Base-by-base conservation (phyloP, 2,797 vertebrate species). In the Scolopax rusticola region DNA sequence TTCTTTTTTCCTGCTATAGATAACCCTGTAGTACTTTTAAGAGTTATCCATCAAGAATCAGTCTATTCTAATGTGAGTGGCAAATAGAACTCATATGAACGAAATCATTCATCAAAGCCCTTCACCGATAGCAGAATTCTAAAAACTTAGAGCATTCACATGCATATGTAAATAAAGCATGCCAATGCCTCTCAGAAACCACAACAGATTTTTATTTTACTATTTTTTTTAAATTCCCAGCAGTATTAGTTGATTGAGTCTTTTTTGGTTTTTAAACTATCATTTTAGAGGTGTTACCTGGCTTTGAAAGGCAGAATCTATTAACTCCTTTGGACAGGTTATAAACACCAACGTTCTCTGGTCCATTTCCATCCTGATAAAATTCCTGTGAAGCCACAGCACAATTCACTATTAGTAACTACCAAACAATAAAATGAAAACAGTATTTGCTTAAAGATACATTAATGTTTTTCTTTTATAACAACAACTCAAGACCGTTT, bases 241-340 rank as follows among this genome's bases (percentile, higher is more conserved):
- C 9, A 60, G 12, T 73, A 79, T 47, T 81, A 86, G 8, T 20
- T 67, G 57, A 79, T 27, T 25, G 8, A 11, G n/a, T 84, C 12
- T 64, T 87, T 80, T 84, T 51, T 1, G 2, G 21, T 91, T 90
- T 65, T 81, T 8, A 32, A 87, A 67, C 21, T 48, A 84, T 28
- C 6, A 71, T 67, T 76, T 69, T 64, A 86, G n/a, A 77, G 15
- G 48, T 91, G 89, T 98, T 96, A 99, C 99, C 99, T 71, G 99
- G 99, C 93, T 99, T 99, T 89, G 99, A 99, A 76, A 99, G 98
- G 96, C 99, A 99, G 97, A 99, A 99, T 68, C 99, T 99, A 97
- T 99, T 99, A 87, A 99, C 98, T 96, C 99, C 99, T 97, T 99
- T 99, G 32, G 99, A 99, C 51, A 99, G 98, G 94, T 99, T 99